Base-by-base conservation (phyloP, 2,113 vertebrate species). In the Eulemur macaco region DNA sequence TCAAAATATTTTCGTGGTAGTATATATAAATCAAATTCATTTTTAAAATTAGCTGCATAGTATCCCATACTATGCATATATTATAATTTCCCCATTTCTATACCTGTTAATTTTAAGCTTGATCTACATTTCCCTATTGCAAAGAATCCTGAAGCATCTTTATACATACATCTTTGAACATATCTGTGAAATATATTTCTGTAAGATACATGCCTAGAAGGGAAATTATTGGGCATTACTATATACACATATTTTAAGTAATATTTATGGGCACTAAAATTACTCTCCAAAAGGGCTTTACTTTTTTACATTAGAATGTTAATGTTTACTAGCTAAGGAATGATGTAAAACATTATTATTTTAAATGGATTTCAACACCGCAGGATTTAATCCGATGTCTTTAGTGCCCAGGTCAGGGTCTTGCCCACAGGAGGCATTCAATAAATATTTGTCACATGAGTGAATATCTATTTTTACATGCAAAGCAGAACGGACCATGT, bases 301-400 rank as follows among this genome's bases (percentile, higher is more conserved):
- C 3, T 69, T 66, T 71, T 86, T 89, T 92, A 39, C 5, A 47
- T 39, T 86, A 71, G 13, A 92, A 86, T 64, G n/a, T 58, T 34
- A 34, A 77, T 66, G 7, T 82, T 58, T 87, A 73, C 47, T 82
- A 91, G 17, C 25, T 45, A 60, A 90, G 42, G 45, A 78, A 74
- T 90, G 81, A 94, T 66, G 2, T 7, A 90, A 94, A 89, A 45
- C 1, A 71, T 68, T 56, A 63, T 71, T 94, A 86, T 84, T 95
- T 77, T 86, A 83, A 90, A 29, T 77, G 68, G 11, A 66, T 45
- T 80, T 87, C 20, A 84, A n/a, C n/a, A 73, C 3, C 39, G 23
- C 5, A 39, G 42, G 11, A 52, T 73, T 90, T 82, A 82, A 60
- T 21, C 29, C 6, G 71, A 83, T 39, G 42, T 47, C 21, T 52